Conservation (phyloP, 2,888 invertebrate species). For the Plusia festucae region DNA sequence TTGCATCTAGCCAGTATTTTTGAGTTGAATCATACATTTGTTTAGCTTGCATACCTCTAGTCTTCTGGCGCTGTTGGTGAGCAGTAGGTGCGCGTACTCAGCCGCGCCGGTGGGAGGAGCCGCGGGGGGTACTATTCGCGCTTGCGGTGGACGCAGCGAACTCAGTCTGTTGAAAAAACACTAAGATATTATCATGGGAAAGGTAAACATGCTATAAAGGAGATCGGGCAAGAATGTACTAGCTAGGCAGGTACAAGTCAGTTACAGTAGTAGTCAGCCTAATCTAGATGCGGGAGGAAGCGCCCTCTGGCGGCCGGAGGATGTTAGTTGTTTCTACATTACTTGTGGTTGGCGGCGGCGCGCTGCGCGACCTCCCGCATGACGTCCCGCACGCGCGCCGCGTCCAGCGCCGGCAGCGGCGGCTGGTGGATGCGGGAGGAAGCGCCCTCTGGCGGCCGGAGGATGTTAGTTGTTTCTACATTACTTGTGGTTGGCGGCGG, state of each 20-base stretch:
- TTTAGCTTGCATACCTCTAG: constrained; percentile 90
- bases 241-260: no score
- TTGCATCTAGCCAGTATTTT: no score
- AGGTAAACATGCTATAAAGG: no score
- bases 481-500: constrained; percentile 93
- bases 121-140: constrained; percentile 97
- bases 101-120: constrained; percentile 92
- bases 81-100: constrained; percentile 90
- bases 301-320: no score
- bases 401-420: constrained; percentile 94
- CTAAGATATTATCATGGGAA: no score
- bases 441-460: no score
- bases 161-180: constrained; percentile 89
- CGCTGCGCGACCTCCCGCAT: constrained; percentile 96
- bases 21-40: no score
- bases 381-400: constrained; percentile 93
- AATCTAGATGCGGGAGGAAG: not conserved
- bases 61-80: constrained; percentile 92
- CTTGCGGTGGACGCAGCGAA: constrained; percentile 93
- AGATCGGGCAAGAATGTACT: no score
- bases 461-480: no score
- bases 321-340: not conserved
- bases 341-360: constrained; percentile 93
- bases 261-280: no score
- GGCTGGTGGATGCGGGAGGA: constrained; percentile 89